Evolutionary conservation across 2,113 vertebrate species (phyloP), one percentile per base, ranked within the genome.

Genomic region (Chionodraco myersi): DNA sequence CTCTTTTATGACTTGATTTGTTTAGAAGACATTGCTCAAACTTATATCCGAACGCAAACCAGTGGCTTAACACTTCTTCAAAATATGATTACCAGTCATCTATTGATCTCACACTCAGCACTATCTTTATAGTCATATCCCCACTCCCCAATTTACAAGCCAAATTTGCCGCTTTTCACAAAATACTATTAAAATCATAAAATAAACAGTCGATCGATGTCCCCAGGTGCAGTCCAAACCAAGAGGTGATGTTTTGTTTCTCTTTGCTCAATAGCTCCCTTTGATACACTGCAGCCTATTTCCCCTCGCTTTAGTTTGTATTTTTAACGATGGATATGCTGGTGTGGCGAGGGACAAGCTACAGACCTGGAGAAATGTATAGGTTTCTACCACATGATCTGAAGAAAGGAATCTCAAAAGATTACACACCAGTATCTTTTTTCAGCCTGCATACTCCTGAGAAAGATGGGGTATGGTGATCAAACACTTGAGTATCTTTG

Each of bases 401-500:
- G 68, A 81, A 70, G 82, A 80, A 88, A 75, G 72, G 75, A 77
- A 60, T 84, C 47, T 69, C 21, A 75, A 56, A 86, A 83, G 79
- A 89, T 45, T 90, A 82, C 74, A 78, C 18, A 10, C 57, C 47
- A 6, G 81, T 74, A 65, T 90, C 70, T 2, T 77, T 75, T 91
- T 91, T 77, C 80, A 82, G 75, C 83, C 86, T 18, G 77, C 79
- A 75, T 83, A 26, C 63, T 74, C 66, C 53, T 10, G 69, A 75
- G 74, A 73, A 79, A 75, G 80, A 69, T 52, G 58, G 61, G 11
- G 66, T 53, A 48, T 0, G 8, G 14, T 30, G 59, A 91, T 91
- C 88, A 92, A 92, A 92, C 88, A 65, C 79, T 57, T 15, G 41
- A 45, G 65, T 15, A 82, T 89, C 87, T 93, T 92, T 94, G 91